Evolutionary conservation across 2,113 vertebrate genomes (phyloP).

Genomic region (Hassar affinis): DNA sequence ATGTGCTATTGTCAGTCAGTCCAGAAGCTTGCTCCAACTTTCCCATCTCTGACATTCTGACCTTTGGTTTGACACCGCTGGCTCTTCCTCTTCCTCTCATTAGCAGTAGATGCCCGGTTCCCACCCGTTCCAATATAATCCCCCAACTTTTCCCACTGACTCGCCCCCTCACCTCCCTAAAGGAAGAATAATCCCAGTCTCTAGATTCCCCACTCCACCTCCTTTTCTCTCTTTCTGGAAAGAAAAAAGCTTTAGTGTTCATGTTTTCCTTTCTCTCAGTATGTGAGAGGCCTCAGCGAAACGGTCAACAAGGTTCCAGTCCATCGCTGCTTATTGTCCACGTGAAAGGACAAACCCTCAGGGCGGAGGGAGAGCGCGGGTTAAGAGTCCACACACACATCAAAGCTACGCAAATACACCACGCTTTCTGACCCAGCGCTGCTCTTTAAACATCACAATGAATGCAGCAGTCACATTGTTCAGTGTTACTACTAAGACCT

Average conservation of each 20-base stretch:
- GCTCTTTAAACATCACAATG: background rate
- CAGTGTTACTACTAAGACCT: background rate
- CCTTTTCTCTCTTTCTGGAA: conserved; percentile 38
- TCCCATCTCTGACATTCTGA: background rate
- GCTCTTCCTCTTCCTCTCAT: conserved; percentile 9
- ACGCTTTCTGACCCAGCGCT: conserved; percentile 27
- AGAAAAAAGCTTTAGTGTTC: conserved; percentile 27
- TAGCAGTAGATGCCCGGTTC: conserved; percentile 15
- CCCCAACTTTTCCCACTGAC: conserved; percentile 42
- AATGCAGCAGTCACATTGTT: conserved; percentile 21
- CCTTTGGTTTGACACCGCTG: background rate
- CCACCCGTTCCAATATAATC: conserved; percentile 36
- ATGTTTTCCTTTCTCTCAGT: conserved; percentile 48
- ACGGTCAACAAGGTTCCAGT: conserved; percentile 88
- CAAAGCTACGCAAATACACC: conserved; percentile 87
- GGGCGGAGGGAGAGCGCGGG: conserved; percentile 55
- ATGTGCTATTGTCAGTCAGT: background rate
- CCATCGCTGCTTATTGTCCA: conserved; percentile 80
- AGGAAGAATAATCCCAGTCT: conserved; percentile 61
- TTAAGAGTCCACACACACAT: conserved; percentile 69
- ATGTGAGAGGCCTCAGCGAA: conserved; percentile 70
- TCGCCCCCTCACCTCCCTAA: background rate
- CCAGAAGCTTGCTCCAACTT: background rate
- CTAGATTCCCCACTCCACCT: conserved; percentile 50
- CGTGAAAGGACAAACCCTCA: conserved; percentile 58